Base-by-base conservation (phyloP, 1,140 invertebrate species). In the Macrocentrus cingulum region DNA sequence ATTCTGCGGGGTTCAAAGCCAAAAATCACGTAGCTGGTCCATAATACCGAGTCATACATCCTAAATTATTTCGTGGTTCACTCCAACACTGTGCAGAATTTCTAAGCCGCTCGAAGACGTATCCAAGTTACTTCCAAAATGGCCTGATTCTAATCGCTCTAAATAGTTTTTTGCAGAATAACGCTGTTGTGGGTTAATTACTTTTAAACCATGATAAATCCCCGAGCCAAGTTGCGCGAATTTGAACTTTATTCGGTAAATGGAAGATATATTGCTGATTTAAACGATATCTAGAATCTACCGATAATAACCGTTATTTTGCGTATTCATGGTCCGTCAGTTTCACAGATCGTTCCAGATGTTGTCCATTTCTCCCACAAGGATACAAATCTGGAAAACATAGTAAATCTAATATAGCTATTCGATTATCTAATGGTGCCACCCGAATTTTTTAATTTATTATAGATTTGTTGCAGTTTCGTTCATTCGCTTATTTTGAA, bases 21-120 rank as follows among this genome's bases (percentile, higher is more conserved):
- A 79, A 36, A 66, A 75, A 79, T 66, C 70, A 77, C 11, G 68
- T 75, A 11, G 69, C 69, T 34, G 69, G 63, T 20, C 71, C 70
- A 57, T 74, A 75, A 56, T 77, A 32, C 11, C 63, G 56, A 22
- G 60, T 63, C 69, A 72, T 72, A 29, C 69, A 72, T 7, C 57
- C 15, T n/a, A 74, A 56, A 46, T 72, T 46, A 58, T 54, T 59
- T 41, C 66, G 59, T 7, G 65, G 61, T 42, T 20, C 56, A 41
- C 22, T 60, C 68, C 67, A 74, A 60, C 48, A 74, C 44, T 66
- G 63, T 59, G 61, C 56, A 25, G 66, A 66, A 46, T 70, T 69
- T 29, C 65, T 51, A 9, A 73, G 55, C 18, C 64, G 50, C 11
- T 56, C 56, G 59, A 67, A 73, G 22, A 71, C 1, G 63, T 66